These are phyloP conservation scores for Ylistrum balloti DNA, from an alignment of 1,140 invertebrate species.

Conservation along the genomic window DNA sequence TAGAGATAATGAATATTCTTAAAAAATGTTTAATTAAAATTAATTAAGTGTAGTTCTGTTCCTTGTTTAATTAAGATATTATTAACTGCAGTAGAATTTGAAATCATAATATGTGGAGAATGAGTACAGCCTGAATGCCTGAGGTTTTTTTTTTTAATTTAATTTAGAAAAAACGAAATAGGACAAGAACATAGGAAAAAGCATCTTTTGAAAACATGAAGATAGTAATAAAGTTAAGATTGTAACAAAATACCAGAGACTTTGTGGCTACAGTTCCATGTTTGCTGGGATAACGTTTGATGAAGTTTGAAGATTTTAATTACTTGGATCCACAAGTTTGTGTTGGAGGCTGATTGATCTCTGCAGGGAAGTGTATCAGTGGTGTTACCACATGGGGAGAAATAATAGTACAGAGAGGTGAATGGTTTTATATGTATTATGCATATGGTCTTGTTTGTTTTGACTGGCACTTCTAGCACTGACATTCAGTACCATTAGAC, in stretches of 20 bases:
- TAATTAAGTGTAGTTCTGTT: neutral
- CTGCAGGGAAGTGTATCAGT: neutral
- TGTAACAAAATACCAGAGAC: neutral
- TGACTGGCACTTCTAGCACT: neutral
- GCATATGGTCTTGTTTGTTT: neutral
- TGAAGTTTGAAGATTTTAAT: slow-evolving; percentile 10
- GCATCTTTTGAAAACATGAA: neutral
- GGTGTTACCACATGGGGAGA: neutral
- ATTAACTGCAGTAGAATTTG: neutral
- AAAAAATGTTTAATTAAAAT: no score
- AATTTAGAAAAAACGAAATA: neutral
- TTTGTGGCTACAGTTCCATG: neutral
- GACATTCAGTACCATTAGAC: neutral
- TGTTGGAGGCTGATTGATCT: neutral
- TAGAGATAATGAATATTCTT: no score
- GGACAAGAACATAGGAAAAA: neutral
- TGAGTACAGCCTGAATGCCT: neutral
- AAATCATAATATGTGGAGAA: neutral
- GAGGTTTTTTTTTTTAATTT: neutral
- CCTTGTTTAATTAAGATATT: neutral
- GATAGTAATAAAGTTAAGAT: neutral
- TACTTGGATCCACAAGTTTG: neutral
- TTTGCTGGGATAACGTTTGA: neutral
- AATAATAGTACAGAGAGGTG: neutral
- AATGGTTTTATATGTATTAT: neutral